Evolutionary conservation across 2,888 invertebrate genomes (phyloP), one percentile per base, ranked within the genome.

Genomic region (Nudaria mundana): DNA sequence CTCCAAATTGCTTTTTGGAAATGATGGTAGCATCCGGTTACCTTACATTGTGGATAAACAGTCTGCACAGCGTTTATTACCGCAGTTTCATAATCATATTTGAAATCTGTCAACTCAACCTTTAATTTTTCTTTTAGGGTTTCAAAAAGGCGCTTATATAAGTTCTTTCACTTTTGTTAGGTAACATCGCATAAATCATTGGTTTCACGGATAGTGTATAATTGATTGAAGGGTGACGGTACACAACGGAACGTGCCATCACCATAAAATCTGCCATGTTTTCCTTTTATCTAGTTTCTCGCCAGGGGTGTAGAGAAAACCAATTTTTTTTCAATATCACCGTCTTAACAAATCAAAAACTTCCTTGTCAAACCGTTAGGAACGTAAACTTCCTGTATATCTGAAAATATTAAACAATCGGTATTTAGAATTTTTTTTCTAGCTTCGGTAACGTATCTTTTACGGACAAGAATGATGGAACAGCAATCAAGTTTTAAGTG

Each of bases 201-300:
- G 42, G 42, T 16, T 30, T 24, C 24, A 42, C 34, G 18, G 18
- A 18, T 26, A 12, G 35, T 25, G 22, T 26, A 38, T 29, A 38
- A 26, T 38, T 43, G 34, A 35, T 35, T 34, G 14, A 38, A 43
- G 16, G 38, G 38, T 26, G 20, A 22, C 14, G 42, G 42, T 14
- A 28, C 28, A 32, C 28, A 28, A 30, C 28, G 12, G 32, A 42
- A 42, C 18, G 37, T 37, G 16, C 30, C 37, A 33, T 42, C 26
- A 22, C 36, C 41, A 25, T 22, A 35, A 22, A 25, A 35, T 20
- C 11, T 20, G 12, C 30, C 26, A 32, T 25, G 14, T 28, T 31
- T 35, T 29, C 32, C n/a, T 29, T 29, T 26, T 26, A 20, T 33
- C 25, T 25, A 14, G 16, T 25, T 25, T 11, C 10, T 26, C 30